Evolutionary conservation across 92 coral and sea anemone species (phyloP).

Genomic region (Pocillopora meandrina): DNA sequence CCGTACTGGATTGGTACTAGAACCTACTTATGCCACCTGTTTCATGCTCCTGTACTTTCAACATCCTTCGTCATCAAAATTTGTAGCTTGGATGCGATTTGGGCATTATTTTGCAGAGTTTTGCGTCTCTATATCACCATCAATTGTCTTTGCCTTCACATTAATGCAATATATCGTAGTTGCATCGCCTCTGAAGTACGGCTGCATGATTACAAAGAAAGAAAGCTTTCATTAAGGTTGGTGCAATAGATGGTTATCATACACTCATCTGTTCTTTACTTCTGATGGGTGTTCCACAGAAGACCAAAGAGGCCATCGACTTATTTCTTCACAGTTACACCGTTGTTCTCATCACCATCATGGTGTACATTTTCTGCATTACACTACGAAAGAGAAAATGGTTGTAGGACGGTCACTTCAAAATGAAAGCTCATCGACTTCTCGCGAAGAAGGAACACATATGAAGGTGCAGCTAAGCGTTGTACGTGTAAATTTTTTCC

Average conservation of each 20-base stretch:
- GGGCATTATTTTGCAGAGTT: not conserved
- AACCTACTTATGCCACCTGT: constrained; percentile 35
- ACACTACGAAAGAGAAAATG: not conserved
- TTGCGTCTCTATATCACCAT: constrained; percentile 1
- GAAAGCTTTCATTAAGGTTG: constrained; percentile 2
- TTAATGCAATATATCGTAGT: constrained; percentile 20
- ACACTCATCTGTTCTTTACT: constrained; percentile 2
- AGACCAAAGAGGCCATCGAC: not conserved
- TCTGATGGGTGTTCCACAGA: constrained; percentile 9
- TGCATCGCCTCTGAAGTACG: constrained; percentile 25
- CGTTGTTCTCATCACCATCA: not conserved
- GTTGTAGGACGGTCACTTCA: constrained; percentile 13
- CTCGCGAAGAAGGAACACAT: not conserved
- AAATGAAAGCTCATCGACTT: not conserved
- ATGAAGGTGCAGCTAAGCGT: constrained; percentile 11
- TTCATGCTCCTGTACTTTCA: not conserved
- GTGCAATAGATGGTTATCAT: not conserved
- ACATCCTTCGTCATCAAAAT: not conserved
- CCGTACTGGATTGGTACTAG: not conserved
- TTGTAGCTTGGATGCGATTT: not conserved
- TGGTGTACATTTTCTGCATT: not conserved
- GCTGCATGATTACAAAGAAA: constrained; percentile 13
- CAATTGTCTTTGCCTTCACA: constrained; percentile 13
- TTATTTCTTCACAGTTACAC: not conserved
- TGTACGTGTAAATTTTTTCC: constrained; percentile 20